Conservation (phyloP, 2,888 invertebrate genomes). For the Ichneumoninae sp. region DNA sequence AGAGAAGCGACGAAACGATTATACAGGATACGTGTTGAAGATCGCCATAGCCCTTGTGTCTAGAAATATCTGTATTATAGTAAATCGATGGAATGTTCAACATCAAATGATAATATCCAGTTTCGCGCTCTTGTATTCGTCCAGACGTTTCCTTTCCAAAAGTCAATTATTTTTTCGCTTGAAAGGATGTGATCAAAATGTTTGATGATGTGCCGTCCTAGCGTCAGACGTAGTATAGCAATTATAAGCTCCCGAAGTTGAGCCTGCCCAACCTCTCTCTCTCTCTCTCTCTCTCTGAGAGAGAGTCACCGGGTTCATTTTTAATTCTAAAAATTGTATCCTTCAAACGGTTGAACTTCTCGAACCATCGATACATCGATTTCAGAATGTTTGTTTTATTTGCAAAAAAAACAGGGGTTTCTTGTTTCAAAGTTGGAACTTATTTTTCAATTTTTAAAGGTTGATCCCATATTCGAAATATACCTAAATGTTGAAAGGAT, state of each 20-base stretch:
- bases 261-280: background rate
- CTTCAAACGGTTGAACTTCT: background rate
- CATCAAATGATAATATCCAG: background rate
- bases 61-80: background rate
- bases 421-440: too few species aligned
- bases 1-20: background rate
- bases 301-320: too few species aligned
- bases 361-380: background rate
- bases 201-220: background rate
- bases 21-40: background rate
- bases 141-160: background rate
- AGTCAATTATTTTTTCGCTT: background rate
- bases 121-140: background rate
- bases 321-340: background rate
- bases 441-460: too few species aligned
- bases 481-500: background rate
- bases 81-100: background rate
- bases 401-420: too few species aligned
- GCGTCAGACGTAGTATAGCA: background rate
- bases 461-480: background rate
- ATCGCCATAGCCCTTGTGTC: background rate
- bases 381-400: background rate
- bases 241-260: background rate
- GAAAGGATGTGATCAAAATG: background rate
- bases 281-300: too few species aligned